Evolutionary conservation across 2,113 vertebrate genomes (phyloP), one percentile per base, ranked within the genome.

Genomic region (Tenebrosternarchus preto): DNA sequence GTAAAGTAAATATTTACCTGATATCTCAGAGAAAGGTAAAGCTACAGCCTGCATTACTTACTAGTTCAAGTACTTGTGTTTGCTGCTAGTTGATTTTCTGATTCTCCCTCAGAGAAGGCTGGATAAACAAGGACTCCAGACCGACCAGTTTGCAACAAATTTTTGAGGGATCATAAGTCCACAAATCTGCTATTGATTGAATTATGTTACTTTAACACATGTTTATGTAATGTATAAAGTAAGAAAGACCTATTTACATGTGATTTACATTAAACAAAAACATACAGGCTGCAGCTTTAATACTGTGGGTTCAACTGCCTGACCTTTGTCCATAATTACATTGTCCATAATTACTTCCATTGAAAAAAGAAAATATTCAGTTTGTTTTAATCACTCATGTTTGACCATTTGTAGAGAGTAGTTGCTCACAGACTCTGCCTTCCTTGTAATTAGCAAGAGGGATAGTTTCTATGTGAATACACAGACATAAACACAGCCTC

Each of bases 401-500:
- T 50, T 50, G 11, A 43, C 39, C 39, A 43, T 50, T 50, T 11
- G 43, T 11, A 50, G 43, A 61, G 59, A 12, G n/a, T 6, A 8
- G 5, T 24, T 27, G 15, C 60, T 27, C 29, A 27, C 12, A 29
- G 60, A 25, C 15, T 29, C 29, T 15, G 25, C 60, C 25, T 63
- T 63, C 60, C 43, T 50, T 2, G 8, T n/a, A 15, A 50, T 15
- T 50, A 50, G 9, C 43, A 1, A 29, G 15, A 9, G 60, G 12
- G 27, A 29, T 5, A 2, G 2, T 63, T 63, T 63, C 29, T 17
- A 11, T 9, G n/a, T 50, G 20, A 8, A 39, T 17, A 27, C 3
- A 50, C 12, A 12, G 59, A 76, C 43, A 25, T n/a, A 46, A 50
- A 66, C 50, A 55, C 72, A 75, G 56, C n/a, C 43, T 82, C 60